Base-by-base conservation (phyloP, 2,113 vertebrate species). In the Morphnarchus princeps region DNA sequence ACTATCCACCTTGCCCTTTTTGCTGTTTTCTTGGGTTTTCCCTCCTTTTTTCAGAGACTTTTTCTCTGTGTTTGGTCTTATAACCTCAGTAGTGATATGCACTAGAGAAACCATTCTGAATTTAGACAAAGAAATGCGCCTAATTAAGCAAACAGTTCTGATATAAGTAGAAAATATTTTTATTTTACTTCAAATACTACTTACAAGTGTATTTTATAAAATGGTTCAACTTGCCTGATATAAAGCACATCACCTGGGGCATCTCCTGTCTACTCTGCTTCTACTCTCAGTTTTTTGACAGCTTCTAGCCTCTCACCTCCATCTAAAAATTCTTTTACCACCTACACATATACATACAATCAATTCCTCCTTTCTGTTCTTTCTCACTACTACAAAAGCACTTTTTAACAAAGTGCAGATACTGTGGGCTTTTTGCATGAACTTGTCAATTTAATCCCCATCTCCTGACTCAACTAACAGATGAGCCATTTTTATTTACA, bases 301-400 rank as follows among this genome's bases (percentile, higher is more conserved):
- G 84, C 62, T 95, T 92, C 82, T 95, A 96, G 89, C 93, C 86
- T 92, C 95, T 96, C 89, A 95, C 95, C 93, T 96, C 95, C 71
- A 31, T 77, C 89, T 93, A 85, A 91, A 95, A 96, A 91, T 95
- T 89, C 22, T 84, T 87, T 26, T 62, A n/a, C 96, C 94, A 82
- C 97, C 97, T 90, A 94, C 96, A 80, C 7, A 2, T 78, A 81
- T 8, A 72, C 78, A 81, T n/a, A 82, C 63, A 94, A 89, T 95
- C 47, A 61, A 61, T 93, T 83, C 61, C 62, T 94, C 50, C 90
- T 94, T 77, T 90, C 78, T 93, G 36, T 91, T 97, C 90, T 71
- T 87, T 91, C 79, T 86, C 65, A 36, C 34, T 79, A 32, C 86
- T 81, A 93, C 93, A 95, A 97, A 97, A 95, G 61, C 52, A 91